A percentile compares a stretch with the other conserved stretches of the same genome.
Evolutionary conservation across 2,888 invertebrate genomes (phyloP).

Genomic region (Plagodis dolabraria): DNA sequence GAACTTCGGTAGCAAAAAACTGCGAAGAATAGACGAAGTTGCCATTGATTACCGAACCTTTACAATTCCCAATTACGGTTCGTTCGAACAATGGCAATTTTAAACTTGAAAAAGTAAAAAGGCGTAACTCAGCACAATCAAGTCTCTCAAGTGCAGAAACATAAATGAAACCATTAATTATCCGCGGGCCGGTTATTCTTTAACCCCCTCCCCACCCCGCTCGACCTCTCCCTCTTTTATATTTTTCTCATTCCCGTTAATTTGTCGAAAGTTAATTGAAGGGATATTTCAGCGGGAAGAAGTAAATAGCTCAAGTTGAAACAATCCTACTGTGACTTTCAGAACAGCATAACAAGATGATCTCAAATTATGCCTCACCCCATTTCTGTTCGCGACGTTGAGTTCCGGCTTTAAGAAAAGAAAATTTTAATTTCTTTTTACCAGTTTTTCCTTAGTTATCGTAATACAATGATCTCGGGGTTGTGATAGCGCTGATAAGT

Average conservation of each 20-base stretch:
- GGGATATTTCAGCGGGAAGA: conserved; percentile 62
- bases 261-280: conserved; percentile 77
- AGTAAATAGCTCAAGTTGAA: conserved; percentile 63
- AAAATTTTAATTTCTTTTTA: conserved; percentile 43
- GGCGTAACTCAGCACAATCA: conserved; percentile 77
- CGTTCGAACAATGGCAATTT: conserved; percentile 75
- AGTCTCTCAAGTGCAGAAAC: conserved; percentile 82
- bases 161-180: conserved; percentile 85
- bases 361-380: conserved; percentile 52
- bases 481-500: conserved; percentile 34
- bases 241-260: conserved; percentile 72
- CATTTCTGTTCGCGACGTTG: conserved; percentile 43
- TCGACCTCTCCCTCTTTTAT: conserved; percentile 58
- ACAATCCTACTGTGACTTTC: conserved; percentile 52
- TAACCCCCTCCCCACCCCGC: conserved; percentile 51
- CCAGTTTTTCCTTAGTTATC: conserved; percentile 36
- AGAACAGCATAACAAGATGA: conserved; percentile 58
- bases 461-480: conserved; percentile 34
- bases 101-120: conserved; percentile 70
- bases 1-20: conserved; percentile 23
- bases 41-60: conserved; percentile 57
- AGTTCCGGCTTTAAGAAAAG: conserved; percentile 35
- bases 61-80: conserved; percentile 69
- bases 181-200: conserved; percentile 79
- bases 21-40: conserved; percentile 29